phyloP scores from a whole-genome alignment of 2,797 vertebrate species.

The Hipposideros larvatus region DNA sequence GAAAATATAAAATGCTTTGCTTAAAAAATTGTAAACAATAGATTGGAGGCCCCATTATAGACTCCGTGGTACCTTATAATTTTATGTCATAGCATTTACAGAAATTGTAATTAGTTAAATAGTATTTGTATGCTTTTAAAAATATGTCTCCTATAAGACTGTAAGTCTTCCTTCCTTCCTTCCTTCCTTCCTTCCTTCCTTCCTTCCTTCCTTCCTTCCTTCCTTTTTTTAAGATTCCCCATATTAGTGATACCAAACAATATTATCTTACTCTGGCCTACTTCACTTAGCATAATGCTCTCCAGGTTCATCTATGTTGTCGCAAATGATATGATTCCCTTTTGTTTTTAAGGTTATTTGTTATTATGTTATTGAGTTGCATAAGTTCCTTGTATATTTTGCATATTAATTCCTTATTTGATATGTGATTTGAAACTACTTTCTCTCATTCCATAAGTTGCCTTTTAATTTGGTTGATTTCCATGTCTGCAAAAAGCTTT shows the following conservation, averaged over 20 bases:
- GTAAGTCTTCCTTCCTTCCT: not conserved
- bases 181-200: not conserved
- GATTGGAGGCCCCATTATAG: not conserved
- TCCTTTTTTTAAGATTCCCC: not conserved
- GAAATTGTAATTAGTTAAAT: not conserved
- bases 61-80: not conserved
- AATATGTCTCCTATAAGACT: not conserved
- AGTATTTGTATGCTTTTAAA: not conserved
- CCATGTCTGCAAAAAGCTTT: no score
- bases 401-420: no score
- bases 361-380: not conserved
- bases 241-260: not conserved
- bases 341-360: not conserved
- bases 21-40: conserved; percentile 12
- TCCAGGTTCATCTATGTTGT: not conserved
- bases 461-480: no score
- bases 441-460: no score
- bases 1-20: not conserved
- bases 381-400: no score
- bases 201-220: no score
- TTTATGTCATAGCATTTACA: not conserved
- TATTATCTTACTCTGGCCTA: not conserved
- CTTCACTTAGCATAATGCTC: not conserved
- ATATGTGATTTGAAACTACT: no score
- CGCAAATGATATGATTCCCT: not conserved